Conservation (phyloP, 2,113 vertebrate species). For the Marmota flaviventris region DNA sequence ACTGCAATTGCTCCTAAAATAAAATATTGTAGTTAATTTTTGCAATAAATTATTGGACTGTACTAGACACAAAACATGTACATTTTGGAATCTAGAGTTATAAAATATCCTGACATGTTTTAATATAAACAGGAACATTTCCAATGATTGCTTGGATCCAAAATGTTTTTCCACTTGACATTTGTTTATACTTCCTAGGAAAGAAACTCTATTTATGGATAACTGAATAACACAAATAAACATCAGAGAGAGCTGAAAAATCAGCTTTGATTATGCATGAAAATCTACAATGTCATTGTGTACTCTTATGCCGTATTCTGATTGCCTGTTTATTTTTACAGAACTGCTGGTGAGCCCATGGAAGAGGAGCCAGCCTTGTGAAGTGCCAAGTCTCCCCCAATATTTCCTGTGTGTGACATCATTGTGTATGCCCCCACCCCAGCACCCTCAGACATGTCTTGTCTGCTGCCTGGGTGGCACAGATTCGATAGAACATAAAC, state of each 20-base stretch:
- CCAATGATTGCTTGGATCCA: constrained; percentile 92
- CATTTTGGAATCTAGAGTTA: constrained; percentile 88
- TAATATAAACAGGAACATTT: constrained; percentile 97
- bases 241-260: constrained; percentile 94
- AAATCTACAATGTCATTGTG: constrained; percentile 96
- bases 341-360: constrained; percentile 94
- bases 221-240: constrained; percentile 98
- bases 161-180: constrained; percentile 94
- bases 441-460: constrained; percentile 95
- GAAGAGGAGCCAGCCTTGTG: constrained; percentile 92
- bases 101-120: constrained; percentile 95
- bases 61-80: constrained; percentile 88
- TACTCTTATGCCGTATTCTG: constrained; percentile 95
- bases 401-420: constrained; percentile 98
- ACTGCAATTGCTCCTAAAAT: constrained; percentile 79
- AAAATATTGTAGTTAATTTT: constrained; percentile 84
- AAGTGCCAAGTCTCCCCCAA: constrained; percentile 94
- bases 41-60: constrained; percentile 86
- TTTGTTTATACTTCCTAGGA: constrained; percentile 97
- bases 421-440: constrained; percentile 93
- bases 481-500: constrained; percentile 92
- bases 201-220: constrained; percentile 97
- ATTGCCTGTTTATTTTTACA: constrained; percentile 99
- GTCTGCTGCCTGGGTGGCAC: constrained; percentile 98
- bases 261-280: constrained; percentile 98